Base-by-base conservation (phyloP, 2,888 invertebrate species). In the Dolichopus griseipennis region DNA sequence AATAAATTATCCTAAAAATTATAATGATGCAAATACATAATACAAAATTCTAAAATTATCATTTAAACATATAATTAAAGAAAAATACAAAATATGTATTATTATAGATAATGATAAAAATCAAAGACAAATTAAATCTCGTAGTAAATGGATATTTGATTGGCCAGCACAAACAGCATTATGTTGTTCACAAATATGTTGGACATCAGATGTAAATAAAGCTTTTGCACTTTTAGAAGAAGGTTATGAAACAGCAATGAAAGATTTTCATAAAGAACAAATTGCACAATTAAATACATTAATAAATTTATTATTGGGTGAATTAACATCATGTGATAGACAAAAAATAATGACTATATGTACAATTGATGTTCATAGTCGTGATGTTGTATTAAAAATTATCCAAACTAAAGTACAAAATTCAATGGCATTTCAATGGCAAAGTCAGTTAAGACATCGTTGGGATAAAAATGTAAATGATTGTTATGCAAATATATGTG, bases 301-400 rank as follows among this genome's bases (percentile, higher is more conserved):
- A 21, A 97, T 97, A 73, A 85, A 86, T 62, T 83, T 95, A 67
- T 82, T 97, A 67, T 81, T 96, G 72, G 94, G 94, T 0, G 92
- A 95, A 73, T 83, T 97, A 70, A 86, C 87, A 0, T 84, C 87
- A 0, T 92, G 92, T 2, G 93, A 96, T 76, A 86, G 97, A 21
- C 95, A 95, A 81, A 97, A 97, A 81, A 95, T 97, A 74, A 97
- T 95, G 94, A 97, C 97, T 0, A 92, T 97, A 75, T 97, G 97
- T 81, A 97, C 97, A 3, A 95, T 95, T 69, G 95, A 95, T 78
- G 97, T 97, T 2, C 97, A 97, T 77, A 94, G 95, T 1, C 85
- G 97, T 74, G 97, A 97, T 78, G 95, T 97, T 6, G 94, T 97
- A 1, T 89, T 90, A 0, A 95, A 95, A 78, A 87, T 97, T 75